Conservation (phyloP, 2,797 vertebrate species). For the Falco peregrinus region DNA sequence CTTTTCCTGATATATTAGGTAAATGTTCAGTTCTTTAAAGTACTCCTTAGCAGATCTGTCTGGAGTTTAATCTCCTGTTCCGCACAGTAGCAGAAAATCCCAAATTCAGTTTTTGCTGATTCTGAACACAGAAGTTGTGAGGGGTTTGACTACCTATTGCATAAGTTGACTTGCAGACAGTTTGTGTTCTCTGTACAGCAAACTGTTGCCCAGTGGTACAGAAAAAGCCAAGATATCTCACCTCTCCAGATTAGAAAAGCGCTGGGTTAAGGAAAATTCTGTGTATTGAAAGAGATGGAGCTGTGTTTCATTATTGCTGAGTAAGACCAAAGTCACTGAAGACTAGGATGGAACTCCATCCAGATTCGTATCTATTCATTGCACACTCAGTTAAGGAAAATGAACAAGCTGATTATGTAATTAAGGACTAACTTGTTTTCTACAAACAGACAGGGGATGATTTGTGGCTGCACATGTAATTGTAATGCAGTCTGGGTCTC, state of each 20-base stretch:
- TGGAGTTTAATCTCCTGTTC: neutral
- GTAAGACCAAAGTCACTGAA: neutral
- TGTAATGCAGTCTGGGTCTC: neutral
- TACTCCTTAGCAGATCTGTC: neutral
- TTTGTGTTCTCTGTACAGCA: neutral
- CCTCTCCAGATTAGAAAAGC: accelerated
- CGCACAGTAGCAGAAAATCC: neutral
- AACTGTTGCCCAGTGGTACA: neutral
- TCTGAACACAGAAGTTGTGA: neutral
- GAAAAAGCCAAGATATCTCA: neutral
- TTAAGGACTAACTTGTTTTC: neutral
- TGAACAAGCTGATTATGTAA: neutral
- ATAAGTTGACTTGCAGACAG: neutral
- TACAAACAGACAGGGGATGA: neutral
- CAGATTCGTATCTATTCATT: neutral
- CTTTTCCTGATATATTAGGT: neutral
- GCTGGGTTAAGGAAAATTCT: neutral
- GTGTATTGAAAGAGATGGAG: neutral
- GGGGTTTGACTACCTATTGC: neutral
- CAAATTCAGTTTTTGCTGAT: neutral
- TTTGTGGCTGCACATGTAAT: neutral
- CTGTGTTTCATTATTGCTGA: neutral
- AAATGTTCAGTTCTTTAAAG: neutral
- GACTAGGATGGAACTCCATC: neutral
- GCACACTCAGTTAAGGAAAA: neutral